Evolutionary conservation across 2,113 vertebrate species (phyloP).

Genomic region (Hiodon tergisus): DNA sequence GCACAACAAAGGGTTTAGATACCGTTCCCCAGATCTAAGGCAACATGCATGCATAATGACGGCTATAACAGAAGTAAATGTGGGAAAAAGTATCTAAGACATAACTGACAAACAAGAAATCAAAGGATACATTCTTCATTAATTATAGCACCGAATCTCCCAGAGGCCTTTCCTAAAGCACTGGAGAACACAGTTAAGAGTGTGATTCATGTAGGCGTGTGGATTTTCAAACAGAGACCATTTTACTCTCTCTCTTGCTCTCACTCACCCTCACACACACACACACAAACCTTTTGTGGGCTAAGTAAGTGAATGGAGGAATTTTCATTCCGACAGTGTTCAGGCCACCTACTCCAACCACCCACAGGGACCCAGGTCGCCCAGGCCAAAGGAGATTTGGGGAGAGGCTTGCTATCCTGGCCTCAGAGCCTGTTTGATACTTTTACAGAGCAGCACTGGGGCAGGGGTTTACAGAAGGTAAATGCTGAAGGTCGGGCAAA

Average conservation of each 20-base stretch:
- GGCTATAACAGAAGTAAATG: slow-evolving; percentile 45
- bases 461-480: too few species aligned
- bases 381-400: background rate
- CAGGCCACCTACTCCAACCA: background rate
- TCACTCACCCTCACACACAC: slow-evolving; percentile 29
- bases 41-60: slow-evolving; percentile 42
- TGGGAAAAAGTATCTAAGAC: slow-evolving; percentile 36
- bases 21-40: slow-evolving; percentile 29
- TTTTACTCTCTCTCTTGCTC: slow-evolving; percentile 25
- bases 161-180: slow-evolving; percentile 49
- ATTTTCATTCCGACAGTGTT: background rate
- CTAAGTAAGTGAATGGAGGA: background rate
- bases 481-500: too few species aligned
- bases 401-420: background rate
- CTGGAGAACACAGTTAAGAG: background rate
- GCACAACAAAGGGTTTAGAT: background rate
- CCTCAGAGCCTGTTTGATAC: background rate
- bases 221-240: slow-evolving; percentile 28
- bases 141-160: slow-evolving; percentile 46
- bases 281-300: background rate
- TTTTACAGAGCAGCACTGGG: too few species aligned
- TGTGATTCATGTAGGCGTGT: slow-evolving; percentile 2
- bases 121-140: slow-evolving; percentile 47
- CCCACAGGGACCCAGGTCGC: background rate
- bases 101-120: slow-evolving; percentile 32